A percentile compares a stretch with the other conserved stretches of the same genome.
Evolutionary conservation across 2,888 invertebrate genomes (phyloP).

Genomic region (Trilocha varians): DNA sequence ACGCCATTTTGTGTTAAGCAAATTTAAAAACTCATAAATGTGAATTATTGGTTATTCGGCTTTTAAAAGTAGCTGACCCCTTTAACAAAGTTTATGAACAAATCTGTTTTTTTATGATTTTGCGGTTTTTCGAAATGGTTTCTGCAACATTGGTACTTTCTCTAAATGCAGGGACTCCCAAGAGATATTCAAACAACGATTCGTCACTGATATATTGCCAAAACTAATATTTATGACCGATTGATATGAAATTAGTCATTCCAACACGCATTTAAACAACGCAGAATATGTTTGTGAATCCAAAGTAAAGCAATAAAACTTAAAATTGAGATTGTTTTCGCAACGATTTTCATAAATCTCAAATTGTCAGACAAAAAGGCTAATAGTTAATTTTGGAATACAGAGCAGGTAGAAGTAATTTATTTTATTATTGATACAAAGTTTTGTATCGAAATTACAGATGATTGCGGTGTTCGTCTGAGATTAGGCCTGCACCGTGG

Average conservation of each 20-base stretch:
- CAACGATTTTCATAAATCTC: not conserved
- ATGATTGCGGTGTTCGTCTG: conserved; percentile 42
- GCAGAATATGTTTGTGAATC: too few relatives aligned
- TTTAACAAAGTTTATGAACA: not conserved
- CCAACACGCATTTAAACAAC: too few relatives aligned
- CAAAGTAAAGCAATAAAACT: too few relatives aligned
- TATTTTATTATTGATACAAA: conserved; percentile 65
- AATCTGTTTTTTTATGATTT: too few relatives aligned
- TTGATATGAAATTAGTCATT: too few relatives aligned
- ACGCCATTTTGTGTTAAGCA: conserved; percentile 19
- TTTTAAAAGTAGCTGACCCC: not conserved
- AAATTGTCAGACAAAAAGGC: not conserved
- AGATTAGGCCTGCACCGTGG: conserved; percentile 23
- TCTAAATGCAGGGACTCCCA: too few relatives aligned
- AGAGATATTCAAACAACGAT: too few relatives aligned
- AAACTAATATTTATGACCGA: too few relatives aligned
- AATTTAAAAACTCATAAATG: not conserved
- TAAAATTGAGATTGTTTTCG: not conserved
- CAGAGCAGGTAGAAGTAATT: conserved; percentile 35
- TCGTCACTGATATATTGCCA: too few relatives aligned
- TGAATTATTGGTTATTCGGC: not conserved
- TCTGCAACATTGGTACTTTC: too few relatives aligned
- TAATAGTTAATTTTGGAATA: not conserved
- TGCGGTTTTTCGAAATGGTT: too few relatives aligned
- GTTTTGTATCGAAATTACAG: conserved; percentile 63